Conservation (phyloP, 1,140 invertebrate species). For the Drosophila burlai region DNA sequence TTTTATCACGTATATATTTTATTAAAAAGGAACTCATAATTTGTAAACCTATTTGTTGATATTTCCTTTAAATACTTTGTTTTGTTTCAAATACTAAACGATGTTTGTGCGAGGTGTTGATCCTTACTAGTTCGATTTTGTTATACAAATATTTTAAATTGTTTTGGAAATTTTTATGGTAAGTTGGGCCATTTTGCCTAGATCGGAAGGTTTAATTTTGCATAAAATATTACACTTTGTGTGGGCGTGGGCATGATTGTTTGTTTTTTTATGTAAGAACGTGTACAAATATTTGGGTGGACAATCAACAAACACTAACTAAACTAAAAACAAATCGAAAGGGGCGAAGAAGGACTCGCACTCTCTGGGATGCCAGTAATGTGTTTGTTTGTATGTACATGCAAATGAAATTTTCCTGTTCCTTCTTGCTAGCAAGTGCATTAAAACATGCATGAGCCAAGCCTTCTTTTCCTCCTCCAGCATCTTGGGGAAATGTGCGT, state of each 20-base stretch:
- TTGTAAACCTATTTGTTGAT: neutral
- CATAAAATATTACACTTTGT: constrained; percentile 36
- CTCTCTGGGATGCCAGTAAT: constrained; percentile 10
- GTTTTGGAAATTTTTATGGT: neutral
- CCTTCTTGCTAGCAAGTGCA: constrained; percentile 56
- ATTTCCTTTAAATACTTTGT: neutral
- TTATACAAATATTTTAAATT: neutral
- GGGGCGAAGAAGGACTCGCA: constrained; percentile 18
- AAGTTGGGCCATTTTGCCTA: neutral
- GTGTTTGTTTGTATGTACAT: constrained; percentile 55
- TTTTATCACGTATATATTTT: neutral
- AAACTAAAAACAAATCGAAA: constrained; percentile 56
- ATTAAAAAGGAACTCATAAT: neutral
- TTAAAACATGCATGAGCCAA: constrained; percentile 67
- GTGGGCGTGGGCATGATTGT: no score
- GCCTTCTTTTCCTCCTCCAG: constrained; percentile 37
- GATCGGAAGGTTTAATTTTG: constrained; percentile 51
- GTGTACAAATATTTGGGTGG: constrained; percentile 63
- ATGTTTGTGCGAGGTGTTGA: neutral
- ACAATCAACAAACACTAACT: constrained; percentile 36
- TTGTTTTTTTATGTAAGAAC: constrained; percentile 7
- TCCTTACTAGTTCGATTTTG: neutral
- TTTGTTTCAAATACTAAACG: neutral
- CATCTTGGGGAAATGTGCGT: constrained; percentile 19
- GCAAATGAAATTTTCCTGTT: constrained; percentile 69